Evolutionary conservation across 2,113 vertebrate genomes (phyloP).

Genomic region (Plecotus auritus): DNA sequence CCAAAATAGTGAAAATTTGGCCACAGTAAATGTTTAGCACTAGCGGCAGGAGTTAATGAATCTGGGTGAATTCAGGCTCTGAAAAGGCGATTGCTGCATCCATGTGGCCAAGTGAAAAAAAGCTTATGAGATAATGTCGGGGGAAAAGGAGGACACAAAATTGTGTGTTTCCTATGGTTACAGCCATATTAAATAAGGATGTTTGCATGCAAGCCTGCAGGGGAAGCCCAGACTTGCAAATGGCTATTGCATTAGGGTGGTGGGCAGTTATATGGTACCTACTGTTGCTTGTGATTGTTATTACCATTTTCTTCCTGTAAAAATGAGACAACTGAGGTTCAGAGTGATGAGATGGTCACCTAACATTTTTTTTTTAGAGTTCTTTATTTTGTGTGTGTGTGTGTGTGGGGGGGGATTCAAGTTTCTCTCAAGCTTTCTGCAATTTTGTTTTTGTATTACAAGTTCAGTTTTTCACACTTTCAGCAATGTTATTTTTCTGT

Average conservation of each 20-base stretch:
- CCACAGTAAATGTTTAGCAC: neutral
- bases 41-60: neutral
- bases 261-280: neutral
- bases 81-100: neutral
- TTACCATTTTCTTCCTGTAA: neutral
- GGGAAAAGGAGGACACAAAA: neutral
- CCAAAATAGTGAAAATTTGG: neutral
- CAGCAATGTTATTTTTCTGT: neutral
- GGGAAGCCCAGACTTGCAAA: neutral
- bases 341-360: neutral
- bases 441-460: constrained; percentile 4
- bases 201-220: neutral
- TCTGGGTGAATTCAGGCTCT: neutral
- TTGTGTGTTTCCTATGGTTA: neutral
- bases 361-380: neutral
- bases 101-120: neutral
- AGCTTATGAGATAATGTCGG: neutral
- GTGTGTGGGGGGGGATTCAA: neutral
- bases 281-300: neutral
- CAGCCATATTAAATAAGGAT: neutral
- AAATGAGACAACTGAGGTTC: neutral
- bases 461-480: neutral
- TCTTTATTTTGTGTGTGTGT: neutral
- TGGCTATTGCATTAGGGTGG: neutral
- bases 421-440: neutral